A percentile compares a stretch with the other conserved stretches of the same genome.
Evolutionary conservation across 2,888 invertebrate species (phyloP).

Genomic region (Microchrysa polita): DNA sequence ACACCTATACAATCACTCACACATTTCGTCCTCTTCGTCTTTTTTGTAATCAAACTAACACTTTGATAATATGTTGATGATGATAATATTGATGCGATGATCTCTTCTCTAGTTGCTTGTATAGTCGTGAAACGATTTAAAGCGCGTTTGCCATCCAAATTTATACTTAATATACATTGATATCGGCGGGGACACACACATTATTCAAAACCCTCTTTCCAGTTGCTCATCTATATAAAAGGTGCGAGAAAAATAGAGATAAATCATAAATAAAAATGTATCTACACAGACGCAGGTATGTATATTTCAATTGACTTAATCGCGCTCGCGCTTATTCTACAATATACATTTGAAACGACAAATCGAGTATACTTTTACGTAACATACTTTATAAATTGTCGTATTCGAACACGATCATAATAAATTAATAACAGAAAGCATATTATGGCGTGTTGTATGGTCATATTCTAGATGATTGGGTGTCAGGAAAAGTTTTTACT

Average conservation of each 20-base stretch:
- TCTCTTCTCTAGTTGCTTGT: too few species aligned
- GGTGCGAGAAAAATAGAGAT: slow-evolving; percentile 45
- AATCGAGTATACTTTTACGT: slow-evolving; percentile 23
- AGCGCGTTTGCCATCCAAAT: slow-evolving; percentile 36
- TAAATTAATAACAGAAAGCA: slow-evolving; percentile 27
- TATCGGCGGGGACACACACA: slow-evolving; percentile 33
- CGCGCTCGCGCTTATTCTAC: slow-evolving; percentile 24
- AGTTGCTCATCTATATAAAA: slow-evolving; percentile 57
- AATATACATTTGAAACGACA: background rate
- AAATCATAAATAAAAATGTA: slow-evolving; percentile 42
- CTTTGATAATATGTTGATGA: too few species aligned
- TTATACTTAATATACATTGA: slow-evolving; percentile 34
- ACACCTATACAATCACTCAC: too few species aligned
- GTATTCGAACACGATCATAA: slow-evolving; percentile 35
- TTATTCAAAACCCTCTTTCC: slow-evolving; percentile 58
- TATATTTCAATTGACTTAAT: slow-evolving; percentile 7
- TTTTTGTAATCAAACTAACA: background rate
- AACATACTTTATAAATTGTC: slow-evolving; percentile 16
- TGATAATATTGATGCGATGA: too few species aligned
- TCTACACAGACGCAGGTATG: too few species aligned
- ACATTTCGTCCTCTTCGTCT: too few species aligned
- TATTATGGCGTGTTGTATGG: too few species aligned
- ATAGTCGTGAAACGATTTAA: slow-evolving; percentile 22
- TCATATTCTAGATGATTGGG: too few species aligned
- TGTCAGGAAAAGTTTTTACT: too few species aligned